Evolutionary conservation across 2,797 vertebrate genomes (phyloP), one percentile per base, ranked within the genome.

Genomic region (Malurus leucopterus): DNA sequence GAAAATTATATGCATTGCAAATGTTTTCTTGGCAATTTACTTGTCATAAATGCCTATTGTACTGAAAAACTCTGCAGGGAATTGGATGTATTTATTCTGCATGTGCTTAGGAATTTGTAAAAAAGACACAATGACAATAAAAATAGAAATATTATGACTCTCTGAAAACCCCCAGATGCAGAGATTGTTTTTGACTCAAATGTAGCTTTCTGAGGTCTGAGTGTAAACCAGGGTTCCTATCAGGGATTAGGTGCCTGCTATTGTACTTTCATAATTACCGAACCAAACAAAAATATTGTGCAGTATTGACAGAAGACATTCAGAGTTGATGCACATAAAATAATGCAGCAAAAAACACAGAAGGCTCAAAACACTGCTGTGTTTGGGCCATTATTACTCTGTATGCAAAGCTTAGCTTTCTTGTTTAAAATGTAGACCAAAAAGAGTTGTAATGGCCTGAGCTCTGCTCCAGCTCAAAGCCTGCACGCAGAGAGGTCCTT

Each of bases 1-100:
- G 91, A 95, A 93, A 97, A 95, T 95, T 87, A 91, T 94, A 85
- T 90, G 79, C 86, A 93, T 73, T 94, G 65, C 86, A 95, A 96
- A 96, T 93, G 93, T 96, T 96, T 96, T 94, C 92, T 92, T 92
- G 88, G 88, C 78, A 95, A 96, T 96, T 96, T 95, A 64, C 83
- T 95, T 96, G 92, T 95, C 95, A 74, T 95, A 93, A 96, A 93
- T 89, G 93, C 93, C 93, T 94, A 67, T 79, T 94, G 67, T 94
- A 79, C 72, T 88, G 79, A 90, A 93, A 95, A 88, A 74, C 81
- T 89, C 85, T 23, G 6, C 47, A 55, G 84, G 71, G 69, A 91
- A 82, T 82, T 84, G 69, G 65, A 55, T 71, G n/a, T 85, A 92
- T 95, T 96, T 95, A 91, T 95, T 92, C 86, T 91, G 47, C 67